Base-by-base conservation (phyloP, 92 coral and sea anemone species). In the Porites divaricata region DNA sequence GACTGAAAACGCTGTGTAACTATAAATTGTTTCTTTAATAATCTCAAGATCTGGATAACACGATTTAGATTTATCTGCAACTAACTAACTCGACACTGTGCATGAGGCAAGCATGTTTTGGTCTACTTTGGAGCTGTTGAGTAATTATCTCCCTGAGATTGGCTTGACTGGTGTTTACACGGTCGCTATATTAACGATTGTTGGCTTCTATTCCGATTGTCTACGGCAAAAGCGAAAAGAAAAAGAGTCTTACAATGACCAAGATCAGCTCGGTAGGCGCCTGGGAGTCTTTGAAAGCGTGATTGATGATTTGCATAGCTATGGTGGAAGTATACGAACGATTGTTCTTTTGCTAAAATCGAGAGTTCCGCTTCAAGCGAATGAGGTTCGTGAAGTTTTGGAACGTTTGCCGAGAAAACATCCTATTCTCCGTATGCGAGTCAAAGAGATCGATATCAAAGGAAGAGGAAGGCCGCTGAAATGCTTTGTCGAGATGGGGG, bases 141-240 rank as follows among this genome's bases (percentile, higher is more conserved):
- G 88, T 61, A 66, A 83, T 6, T 64, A 89, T 56, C 50, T 94
- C 23, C 88, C 88, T 3, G 84, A 87, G 68, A 75, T 91, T 28
- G 95, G 98, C 20, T 70, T 91, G 2, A 87, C 98, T 25, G 89
- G 89, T 13, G 59, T 94, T 15, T 94, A 94, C 72, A 65, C 95
- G 2, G 53, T 91, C 12, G 68, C 85, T n/a, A 54, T 91, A 45
- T 75, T 91, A 76, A 84, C 95, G 13, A 26, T 84, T 9, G 57
- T 87, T 74, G 91, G 86, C 17, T 67, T 88, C 49, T 45, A 81
- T 21, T 83, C 83, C 21, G 86, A 83, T 35, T 64, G 75, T 8
- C 66, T 88, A n/a, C 81, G 76, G 20, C 88, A 70, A 15, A 76
- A 71, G 35, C 48, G 49, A 58, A 71, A 70, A 41, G 58, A 75